A percentile compares a stretch with the other conserved stretches of the same genome.
Conservation (phyloP, 2,888 invertebrate species). For the Galerucella calmariensis region DNA sequence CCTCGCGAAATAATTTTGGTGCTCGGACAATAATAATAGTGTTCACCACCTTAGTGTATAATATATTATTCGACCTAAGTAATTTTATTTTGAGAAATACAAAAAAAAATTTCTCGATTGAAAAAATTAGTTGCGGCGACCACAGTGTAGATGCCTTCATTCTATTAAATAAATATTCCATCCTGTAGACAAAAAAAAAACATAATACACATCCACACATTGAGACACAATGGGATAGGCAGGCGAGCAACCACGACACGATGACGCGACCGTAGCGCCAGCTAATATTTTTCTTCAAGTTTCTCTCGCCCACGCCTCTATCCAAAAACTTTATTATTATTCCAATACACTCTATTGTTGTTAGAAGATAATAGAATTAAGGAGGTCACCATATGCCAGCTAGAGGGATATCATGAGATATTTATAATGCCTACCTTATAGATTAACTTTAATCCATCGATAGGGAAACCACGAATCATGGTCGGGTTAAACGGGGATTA, state of each 20-base stretch:
- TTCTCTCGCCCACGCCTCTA: slow-evolving; percentile 50
- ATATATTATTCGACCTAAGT: too few species aligned
- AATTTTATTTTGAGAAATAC: too few species aligned
- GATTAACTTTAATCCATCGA: slow-evolving; percentile 2
- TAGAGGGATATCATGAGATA: background rate
- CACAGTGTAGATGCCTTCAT: too few species aligned
- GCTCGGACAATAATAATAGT: too few species aligned
- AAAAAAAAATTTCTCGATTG: too few species aligned
- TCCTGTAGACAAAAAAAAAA: background rate
- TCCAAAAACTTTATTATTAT: slow-evolving; percentile 45
- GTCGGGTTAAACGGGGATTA: background rate
- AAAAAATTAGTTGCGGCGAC: too few species aligned
- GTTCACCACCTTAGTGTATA: too few species aligned
- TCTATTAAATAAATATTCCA: background rate
- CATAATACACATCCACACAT: slow-evolving; percentile 19
- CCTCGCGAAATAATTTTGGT: too few species aligned
- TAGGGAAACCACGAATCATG: background rate
- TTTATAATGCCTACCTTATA: slow-evolving; percentile 13
- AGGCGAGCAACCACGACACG: slow-evolving; percentile 17
- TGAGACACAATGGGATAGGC: slow-evolving; percentile 31
- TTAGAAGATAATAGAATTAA: slow-evolving; percentile 38
- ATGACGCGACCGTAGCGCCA: slow-evolving; percentile 20
- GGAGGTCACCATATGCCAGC: slow-evolving; percentile 42
- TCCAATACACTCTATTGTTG: slow-evolving; percentile 46
- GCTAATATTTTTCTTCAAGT: slow-evolving; percentile 43